Conservation (phyloP, 1,140 invertebrate species). For the Hyles vespertilio region DNA sequence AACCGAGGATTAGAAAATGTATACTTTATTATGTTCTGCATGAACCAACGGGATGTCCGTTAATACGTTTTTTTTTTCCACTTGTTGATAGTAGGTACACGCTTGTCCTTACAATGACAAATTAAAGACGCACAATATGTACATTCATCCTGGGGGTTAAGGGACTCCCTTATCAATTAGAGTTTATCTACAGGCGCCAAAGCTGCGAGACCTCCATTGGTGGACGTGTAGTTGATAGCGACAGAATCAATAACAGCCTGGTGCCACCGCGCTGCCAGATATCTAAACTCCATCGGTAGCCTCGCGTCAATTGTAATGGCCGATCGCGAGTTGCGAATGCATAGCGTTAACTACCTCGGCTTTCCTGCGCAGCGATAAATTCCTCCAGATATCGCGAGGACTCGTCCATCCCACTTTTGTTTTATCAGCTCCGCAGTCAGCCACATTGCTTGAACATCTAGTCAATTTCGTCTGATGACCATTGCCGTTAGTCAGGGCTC, state of each 20-base stretch:
- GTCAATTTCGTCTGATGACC: slow-evolving; percentile 50
- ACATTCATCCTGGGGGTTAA: slow-evolving; percentile 2
- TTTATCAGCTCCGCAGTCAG: slow-evolving; percentile 57
- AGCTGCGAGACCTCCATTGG: slow-evolving; percentile 18
- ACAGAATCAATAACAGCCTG: slow-evolving; percentile 15
- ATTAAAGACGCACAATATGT: slow-evolving; percentile 6
- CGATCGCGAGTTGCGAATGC: not conserved
- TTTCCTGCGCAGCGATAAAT: slow-evolving; percentile 66
- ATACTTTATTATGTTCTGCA: slow-evolving; percentile 35
- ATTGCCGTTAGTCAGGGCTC: slow-evolving; percentile 43
- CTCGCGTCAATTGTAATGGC: not conserved
- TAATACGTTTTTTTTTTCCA: slow-evolving; percentile 7
- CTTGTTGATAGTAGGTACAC: too few relatives aligned
- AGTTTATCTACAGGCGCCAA: slow-evolving; percentile 35
- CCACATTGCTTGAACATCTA: slow-evolving; percentile 62
- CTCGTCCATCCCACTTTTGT: slow-evolving; percentile 64
- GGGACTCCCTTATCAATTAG: slow-evolving; percentile 17
- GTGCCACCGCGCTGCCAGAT: slow-evolving; percentile 6
- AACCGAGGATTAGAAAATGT: slow-evolving; percentile 50
- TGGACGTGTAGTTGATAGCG: slow-evolving; percentile 8
- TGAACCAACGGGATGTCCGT: slow-evolving; percentile 19
- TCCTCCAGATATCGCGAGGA: slow-evolving; percentile 68
- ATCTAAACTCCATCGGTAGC: slow-evolving; percentile 2
- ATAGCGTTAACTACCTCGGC: slow-evolving; percentile 51
- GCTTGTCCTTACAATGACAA: too few relatives aligned